Base-by-base conservation (phyloP, 1,140 invertebrate genomes). In the Calosoma granatense region DNA sequence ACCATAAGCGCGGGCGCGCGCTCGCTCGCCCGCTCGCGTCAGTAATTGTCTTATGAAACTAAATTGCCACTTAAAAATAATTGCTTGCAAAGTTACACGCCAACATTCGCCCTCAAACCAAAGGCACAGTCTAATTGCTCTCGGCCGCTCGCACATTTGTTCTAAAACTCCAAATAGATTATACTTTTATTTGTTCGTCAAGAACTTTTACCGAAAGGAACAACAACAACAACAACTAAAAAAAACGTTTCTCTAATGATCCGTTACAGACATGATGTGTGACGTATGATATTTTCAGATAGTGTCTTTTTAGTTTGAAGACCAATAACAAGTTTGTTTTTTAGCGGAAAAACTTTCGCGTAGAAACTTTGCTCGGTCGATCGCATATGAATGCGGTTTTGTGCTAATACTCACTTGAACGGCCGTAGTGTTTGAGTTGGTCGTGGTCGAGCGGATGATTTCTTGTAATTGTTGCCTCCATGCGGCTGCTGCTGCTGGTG, bases 401-500 rank as follows among this genome's bases (percentile, higher is more conserved):
- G 51, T 52, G 21, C 14, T 21, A 64, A 61, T 64, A 66, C 65
- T 66, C 58, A 69, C 67, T 68, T 68, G 19, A 61, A 60, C 60
- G 55, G 65, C 36, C 64, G 57, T 26, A 22, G n/a, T 19, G 59
- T 55, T 55, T 61, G 53, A 11, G 52, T 59, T 52, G 59, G 51
- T 22, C 41, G 59, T 55, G 14, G 36, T 15, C 58, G 15, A 36
- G 56, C 36, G 53, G 59, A 30, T 62, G 47, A 6, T 60, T 60
- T 60, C 65, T 67, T 59, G 39, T 20, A 17, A 23, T 56, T 55
- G 54, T 53, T 20, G 43, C 54, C 36, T 57, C 65, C 63, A 39
- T 63, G 61, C n/a, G n/a, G n/a, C n/a, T n/a, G n/a, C n/a, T n/a
- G n/a, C n/a, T n/a, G n/a, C n/a, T n/a, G n/a, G n/a, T n/a, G n/a